Evolutionary conservation across 2,888 invertebrate species (phyloP).

Genomic region (Lysandra bellargus): DNA sequence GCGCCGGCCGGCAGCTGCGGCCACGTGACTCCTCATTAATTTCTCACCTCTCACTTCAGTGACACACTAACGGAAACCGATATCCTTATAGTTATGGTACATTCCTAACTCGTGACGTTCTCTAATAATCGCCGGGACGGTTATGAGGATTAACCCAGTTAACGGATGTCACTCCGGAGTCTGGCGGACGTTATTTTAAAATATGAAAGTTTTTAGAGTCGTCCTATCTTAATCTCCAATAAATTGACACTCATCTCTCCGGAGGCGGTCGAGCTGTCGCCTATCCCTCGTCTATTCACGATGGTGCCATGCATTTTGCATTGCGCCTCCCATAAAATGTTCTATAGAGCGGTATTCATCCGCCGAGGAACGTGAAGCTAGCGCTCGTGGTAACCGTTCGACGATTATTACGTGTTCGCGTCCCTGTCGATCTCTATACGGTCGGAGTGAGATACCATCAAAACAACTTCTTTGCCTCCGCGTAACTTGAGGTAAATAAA

Average conservation of each 20-base stretch:
- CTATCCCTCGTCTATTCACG: constrained; percentile 29
- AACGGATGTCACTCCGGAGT: background rate
- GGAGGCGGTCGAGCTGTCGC: background rate
- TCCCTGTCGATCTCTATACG: constrained; percentile 61
- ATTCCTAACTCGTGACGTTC: background rate
- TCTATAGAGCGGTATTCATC: constrained; percentile 35
- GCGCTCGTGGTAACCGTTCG: constrained; percentile 26
- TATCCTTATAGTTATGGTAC: constrained; percentile 1
- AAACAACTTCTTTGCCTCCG: constrained; percentile 64
- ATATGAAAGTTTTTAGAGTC: background rate
- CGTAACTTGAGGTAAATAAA: constrained; percentile 68
- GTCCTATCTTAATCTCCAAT: background rate
- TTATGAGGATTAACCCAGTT: background rate
- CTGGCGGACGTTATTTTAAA: background rate
- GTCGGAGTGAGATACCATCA: constrained; percentile 74
- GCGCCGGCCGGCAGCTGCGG: constrained; percentile 52
- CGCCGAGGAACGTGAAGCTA: constrained; percentile 18
- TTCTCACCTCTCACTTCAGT: constrained; percentile 24
- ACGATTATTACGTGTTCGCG: constrained; percentile 46
- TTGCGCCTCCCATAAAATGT: constrained; percentile 24
- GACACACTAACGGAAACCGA: constrained; percentile 2
- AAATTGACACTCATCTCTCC: background rate
- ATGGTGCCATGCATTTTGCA: constrained; percentile 32
- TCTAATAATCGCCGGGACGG: background rate
- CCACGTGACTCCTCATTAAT: constrained; percentile 51